Evolutionary conservation across 1,140 invertebrate species (phyloP).

Genomic region (Drosophila paulistorum): DNA sequence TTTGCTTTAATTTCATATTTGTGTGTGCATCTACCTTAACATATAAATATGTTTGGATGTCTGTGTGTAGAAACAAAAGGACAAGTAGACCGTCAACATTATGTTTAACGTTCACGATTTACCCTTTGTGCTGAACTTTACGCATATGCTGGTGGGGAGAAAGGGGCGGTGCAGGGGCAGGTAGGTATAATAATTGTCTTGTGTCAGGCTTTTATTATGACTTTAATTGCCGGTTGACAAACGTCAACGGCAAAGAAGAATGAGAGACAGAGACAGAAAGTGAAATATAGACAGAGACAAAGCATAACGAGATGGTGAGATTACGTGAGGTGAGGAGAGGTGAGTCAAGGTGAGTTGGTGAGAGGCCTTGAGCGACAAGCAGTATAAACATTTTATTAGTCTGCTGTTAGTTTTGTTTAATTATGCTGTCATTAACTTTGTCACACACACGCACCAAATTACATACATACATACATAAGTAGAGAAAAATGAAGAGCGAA

Average conservation of each 20-base stretch:
- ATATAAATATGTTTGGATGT: background rate
- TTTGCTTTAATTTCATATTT: constrained; percentile 64
- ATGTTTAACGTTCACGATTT: constrained; percentile 46
- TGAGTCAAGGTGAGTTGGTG: constrained; percentile 9
- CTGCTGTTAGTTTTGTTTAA: constrained; percentile 80
- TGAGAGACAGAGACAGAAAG: background rate
- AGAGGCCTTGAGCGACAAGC: constrained; percentile 51
- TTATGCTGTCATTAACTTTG: constrained; percentile 80
- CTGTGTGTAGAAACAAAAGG: constrained; percentile 31
- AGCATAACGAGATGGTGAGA: background rate
- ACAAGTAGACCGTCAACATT: constrained; percentile 22
- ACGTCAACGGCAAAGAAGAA: constrained; percentile 27
- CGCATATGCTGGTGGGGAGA: constrained; percentile 34
- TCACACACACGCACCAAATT: constrained; percentile 44
- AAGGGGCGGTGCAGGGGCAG: background rate
- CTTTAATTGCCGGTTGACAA: constrained; percentile 68
- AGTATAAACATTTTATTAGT: constrained; percentile 76
- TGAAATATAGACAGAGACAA: background rate
- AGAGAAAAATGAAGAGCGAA: background rate
- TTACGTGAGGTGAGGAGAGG: constrained; percentile 7
- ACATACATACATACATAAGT: background rate
- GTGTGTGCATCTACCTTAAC: constrained; percentile 12
- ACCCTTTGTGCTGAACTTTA: constrained; percentile 62
- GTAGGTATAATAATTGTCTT: constrained; percentile 51
- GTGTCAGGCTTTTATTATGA: constrained; percentile 61